Base-by-base conservation (phyloP, 2,888 invertebrate genomes). In the Tiliacea citrago region DNA sequence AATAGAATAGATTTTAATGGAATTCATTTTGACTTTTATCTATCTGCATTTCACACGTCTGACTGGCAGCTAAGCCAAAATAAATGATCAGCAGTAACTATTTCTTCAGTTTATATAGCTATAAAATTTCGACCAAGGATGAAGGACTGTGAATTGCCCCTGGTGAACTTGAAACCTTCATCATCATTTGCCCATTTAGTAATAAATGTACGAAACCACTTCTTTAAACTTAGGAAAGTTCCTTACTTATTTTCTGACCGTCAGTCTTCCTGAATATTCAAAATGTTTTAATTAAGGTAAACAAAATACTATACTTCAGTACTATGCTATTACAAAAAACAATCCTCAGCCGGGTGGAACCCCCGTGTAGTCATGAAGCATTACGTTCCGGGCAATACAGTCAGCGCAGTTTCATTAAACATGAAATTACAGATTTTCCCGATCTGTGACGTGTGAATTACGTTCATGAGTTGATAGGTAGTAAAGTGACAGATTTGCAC, bases 371-470 rank as follows among this genome's bases (percentile, higher is more conserved):
- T 47, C 21, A 2, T 49, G 9, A 35, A 29, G 21, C 29, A 21
- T 29, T n/a, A n/a, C n/a, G 47, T 65, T 9, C 29, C 21, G 18
- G 8, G 3, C 29, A 24, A 21, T 47, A 49, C 16, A 9, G 51
- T 4, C n/a, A 39, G 2, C 24, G 18, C 16, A 18, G 6, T 42
- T 42, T 18, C 1, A 49, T 10, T n/a, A 42, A 45, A 68, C 3
- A 24, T 21, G 9, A 57, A 57, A 45, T 45, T 51, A 35, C 21
- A 35, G 57, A 67, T 57, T 66, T 76, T 49, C 49, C 24, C 6
- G n/a, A n/a, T 66, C 16, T 6, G 21, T 67, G 58, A 67, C 51
- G 66, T 58, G 42, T 16, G 21, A 18, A 51, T 45, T 21, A 51
- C 42, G 42, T 60, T 29, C 13, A 5, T 58, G 5, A 16, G 18